A percentile compares a stretch with the other conserved stretches of the same genome.
Conservation (phyloP, 1,140 invertebrate genomes). For the Papilio helenus region DNA sequence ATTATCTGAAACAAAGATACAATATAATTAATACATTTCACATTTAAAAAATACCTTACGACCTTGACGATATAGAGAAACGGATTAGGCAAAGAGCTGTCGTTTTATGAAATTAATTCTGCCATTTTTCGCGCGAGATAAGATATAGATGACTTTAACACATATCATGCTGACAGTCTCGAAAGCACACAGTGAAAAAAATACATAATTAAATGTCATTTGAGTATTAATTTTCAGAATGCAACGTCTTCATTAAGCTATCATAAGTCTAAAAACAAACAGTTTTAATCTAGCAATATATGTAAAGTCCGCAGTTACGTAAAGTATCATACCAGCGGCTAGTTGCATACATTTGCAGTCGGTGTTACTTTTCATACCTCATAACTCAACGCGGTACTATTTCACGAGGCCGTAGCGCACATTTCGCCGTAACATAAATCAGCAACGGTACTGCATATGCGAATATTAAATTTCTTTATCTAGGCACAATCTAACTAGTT, state of each 20-base stretch:
- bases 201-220: neutral
- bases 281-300: neutral
- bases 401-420: constrained; percentile 41
- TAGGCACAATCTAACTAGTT: constrained; percentile 67
- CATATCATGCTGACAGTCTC: too few relatives aligned
- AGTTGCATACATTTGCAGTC: constrained; percentile 23
- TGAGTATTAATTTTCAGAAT: neutral
- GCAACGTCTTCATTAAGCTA: neutral
- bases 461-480: constrained; percentile 75
- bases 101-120: too few relatives aligned
- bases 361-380: constrained; percentile 23
- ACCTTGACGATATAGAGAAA: too few relatives aligned
- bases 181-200: neutral
- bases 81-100: too few relatives aligned
- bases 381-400: constrained; percentile 30
- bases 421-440: constrained; percentile 58
- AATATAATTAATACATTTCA: neutral
- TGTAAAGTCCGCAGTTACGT: neutral
- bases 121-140: too few relatives aligned
- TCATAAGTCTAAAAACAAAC: neutral
- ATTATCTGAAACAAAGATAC: constrained; percentile 36
- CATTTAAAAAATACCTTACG: neutral
- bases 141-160: too few relatives aligned
- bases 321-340: neutral
- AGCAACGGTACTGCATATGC: constrained; percentile 54